A percentile compares a stretch with the other conserved stretches of the same genome.
These are phyloP conservation scores for Camponotus vicinus DNA, from an alignment of 1,140 invertebrate genomes.

Conservation along the genomic window DNA sequence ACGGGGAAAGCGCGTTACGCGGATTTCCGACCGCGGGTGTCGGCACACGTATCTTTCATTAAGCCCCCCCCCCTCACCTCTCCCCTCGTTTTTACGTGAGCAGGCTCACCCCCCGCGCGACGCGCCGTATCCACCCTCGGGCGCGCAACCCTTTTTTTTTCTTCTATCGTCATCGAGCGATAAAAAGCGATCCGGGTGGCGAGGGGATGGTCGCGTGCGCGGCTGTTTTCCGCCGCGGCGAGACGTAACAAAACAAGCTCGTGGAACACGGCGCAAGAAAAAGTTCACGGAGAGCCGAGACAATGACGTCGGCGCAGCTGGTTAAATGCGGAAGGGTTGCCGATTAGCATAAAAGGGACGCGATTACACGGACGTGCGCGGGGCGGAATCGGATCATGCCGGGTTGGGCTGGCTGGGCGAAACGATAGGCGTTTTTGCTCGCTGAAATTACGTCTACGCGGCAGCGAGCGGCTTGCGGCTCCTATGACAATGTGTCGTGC, in stretches of 20 bases:
- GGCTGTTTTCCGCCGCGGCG: constrained; percentile 54
- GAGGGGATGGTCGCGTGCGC: constrained; percentile 59
- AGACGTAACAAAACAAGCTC: constrained; percentile 49
- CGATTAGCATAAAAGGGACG: constrained; percentile 82
- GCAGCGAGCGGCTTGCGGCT: constrained; percentile 26
- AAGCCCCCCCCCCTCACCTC: neutral
- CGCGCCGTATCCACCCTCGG: constrained; percentile 14
- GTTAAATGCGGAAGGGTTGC: constrained; percentile 82
- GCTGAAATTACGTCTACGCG: constrained; percentile 38
- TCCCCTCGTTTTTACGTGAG: neutral
- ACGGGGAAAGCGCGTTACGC: constrained; percentile 40
- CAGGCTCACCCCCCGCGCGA: neutral
- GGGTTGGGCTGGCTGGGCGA: constrained; percentile 22
- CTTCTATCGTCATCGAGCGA: neutral
- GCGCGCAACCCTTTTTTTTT: constrained; percentile 59
- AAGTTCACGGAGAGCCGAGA: constrained; percentile 55
- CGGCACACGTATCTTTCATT: constrained; percentile 23
- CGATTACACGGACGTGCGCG: constrained; percentile 77
- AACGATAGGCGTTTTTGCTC: constrained; percentile 57
- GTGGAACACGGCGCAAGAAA: constrained; percentile 51
- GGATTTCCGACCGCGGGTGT: constrained; percentile 54
- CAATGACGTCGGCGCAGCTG: constrained; percentile 78
- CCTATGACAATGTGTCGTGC: neutral
- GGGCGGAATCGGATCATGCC: constrained; percentile 68
- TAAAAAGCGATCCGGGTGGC: constrained; percentile 65